Conservation (phyloP, 2,888 invertebrate genomes). For the Patella ulyssiponensis region DNA sequence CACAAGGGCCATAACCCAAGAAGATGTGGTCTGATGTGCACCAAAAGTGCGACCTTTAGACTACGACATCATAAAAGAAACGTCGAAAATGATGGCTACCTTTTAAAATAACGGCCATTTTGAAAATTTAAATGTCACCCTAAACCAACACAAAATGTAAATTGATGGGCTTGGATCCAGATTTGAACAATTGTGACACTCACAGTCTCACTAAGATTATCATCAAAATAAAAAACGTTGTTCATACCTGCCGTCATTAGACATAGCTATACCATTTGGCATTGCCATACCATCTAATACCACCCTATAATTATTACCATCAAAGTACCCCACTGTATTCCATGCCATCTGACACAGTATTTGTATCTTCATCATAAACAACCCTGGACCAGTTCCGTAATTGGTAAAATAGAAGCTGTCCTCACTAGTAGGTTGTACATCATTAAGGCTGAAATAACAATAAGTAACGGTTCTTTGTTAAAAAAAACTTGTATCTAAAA, state of each 20-base stretch:
- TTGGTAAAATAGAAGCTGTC: slow-evolving; percentile 42
- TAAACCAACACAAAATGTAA: too few relatives aligned
- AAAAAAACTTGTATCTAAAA: fast-evolving
- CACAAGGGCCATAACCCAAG: too few relatives aligned
- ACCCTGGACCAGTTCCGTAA: slow-evolving; percentile 16
- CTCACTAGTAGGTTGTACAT: slow-evolving; percentile 36
- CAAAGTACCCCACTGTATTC: slow-evolving; percentile 26
- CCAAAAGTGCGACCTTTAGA: too few relatives aligned
- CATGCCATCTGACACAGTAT: slow-evolving; percentile 3
- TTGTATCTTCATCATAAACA: neutral
- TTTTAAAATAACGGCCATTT: too few relatives aligned
- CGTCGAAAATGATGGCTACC: too few relatives aligned
- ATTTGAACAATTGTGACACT: too few relatives aligned
- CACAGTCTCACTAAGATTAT: too few relatives aligned
- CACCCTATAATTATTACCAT: slow-evolving; percentile 21
- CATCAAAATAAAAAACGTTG: too few relatives aligned
- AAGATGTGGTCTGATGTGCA: too few relatives aligned
- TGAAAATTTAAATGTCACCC: too few relatives aligned
- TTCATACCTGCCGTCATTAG: slow-evolving; percentile 28
- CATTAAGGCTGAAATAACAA: slow-evolving; percentile 30
- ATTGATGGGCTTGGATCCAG: too few relatives aligned
- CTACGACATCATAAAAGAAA: too few relatives aligned
- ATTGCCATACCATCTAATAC: slow-evolving; percentile 18
- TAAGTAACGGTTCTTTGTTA: neutral
- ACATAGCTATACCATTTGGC: slow-evolving; percentile 33